Evolutionary conservation across 2,797 vertebrate species (phyloP).

Genomic region (Carapus acus): DNA sequence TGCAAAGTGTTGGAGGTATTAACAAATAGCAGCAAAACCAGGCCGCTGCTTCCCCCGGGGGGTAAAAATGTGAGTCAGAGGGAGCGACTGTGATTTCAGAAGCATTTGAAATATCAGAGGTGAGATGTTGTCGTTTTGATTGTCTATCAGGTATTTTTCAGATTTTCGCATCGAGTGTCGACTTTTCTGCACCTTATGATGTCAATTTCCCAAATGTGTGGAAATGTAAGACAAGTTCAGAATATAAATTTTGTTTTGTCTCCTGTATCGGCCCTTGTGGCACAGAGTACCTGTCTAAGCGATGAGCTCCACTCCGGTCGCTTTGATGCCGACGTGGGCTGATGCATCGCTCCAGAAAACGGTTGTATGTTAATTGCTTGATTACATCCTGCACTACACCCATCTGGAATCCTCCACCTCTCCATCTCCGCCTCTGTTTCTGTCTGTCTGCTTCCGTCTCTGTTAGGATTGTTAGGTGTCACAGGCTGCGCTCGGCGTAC

Average conservation of each 20-base stretch:
- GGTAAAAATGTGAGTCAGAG: conserved; percentile 3
- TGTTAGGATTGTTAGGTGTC: conserved; percentile 50
- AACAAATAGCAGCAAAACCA: conserved; percentile 7
- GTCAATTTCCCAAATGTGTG: no score
- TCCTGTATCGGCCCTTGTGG: no score
- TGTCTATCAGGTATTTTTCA: not conserved
- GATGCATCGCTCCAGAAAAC: no score
- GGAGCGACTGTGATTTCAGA: conserved; percentile 25
- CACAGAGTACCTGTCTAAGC: no score
- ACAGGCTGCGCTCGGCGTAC: conserved; percentile 56
- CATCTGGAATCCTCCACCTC: not conserved
- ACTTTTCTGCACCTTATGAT: no score
- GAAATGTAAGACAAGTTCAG: no score
- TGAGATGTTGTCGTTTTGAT: conserved; percentile 1
- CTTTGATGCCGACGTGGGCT: no score
- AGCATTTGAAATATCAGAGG: conserved; percentile 13
- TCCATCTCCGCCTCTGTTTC: not conserved
- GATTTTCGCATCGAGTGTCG: conserved; percentile 11
- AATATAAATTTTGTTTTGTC: no score
- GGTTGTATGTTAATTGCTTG: not conserved
- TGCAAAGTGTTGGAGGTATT: not conserved
- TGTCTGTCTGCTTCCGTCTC: conserved; percentile 33
- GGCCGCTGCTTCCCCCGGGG: not conserved
- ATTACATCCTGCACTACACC: no score
- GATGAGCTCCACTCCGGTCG: no score